Conservation (phyloP, 2,888 invertebrate genomes). For the Lissocephala sabroskyi region DNA sequence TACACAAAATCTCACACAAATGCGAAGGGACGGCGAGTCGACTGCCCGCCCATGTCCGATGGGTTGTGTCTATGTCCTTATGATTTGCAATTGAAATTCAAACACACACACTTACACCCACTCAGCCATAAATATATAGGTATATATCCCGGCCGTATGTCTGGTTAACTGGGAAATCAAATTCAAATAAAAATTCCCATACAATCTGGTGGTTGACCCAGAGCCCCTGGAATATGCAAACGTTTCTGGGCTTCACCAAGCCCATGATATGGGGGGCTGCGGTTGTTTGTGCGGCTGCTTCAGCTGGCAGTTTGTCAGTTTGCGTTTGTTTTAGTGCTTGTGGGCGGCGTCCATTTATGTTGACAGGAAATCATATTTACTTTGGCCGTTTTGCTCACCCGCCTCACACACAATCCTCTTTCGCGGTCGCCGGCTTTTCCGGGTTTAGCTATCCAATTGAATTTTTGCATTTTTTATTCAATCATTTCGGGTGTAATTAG, state of each 20-base stretch:
- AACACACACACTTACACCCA: neutral
- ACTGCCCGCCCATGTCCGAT: no score
- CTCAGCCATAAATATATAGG: neutral
- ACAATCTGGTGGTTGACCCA: neutral
- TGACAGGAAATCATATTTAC: conserved; percentile 4
- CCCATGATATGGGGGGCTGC: neutral
- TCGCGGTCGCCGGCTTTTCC: no score
- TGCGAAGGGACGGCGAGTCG: no score
- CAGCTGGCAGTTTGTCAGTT: no score
- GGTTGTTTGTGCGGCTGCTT: conserved; percentile 2
- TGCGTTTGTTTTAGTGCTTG: neutral
- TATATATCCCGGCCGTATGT: neutral
- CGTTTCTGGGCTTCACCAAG: neutral
- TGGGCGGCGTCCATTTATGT: neutral
- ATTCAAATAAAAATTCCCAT: conserved; percentile 19
- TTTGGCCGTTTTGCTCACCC: neutral
- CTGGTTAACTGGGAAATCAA: conserved; percentile 24
- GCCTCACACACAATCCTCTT: no score
- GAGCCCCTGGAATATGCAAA: conserved; percentile 6
- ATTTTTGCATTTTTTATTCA: no score
- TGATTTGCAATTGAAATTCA: conserved; percentile 24
- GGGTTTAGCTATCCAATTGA: no score
- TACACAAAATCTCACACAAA: neutral
- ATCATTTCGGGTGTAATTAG: neutral
- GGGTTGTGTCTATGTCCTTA: no score